Base-by-base conservation (phyloP, 1,140 invertebrate species). In the Pteromalus puparum region DNA sequence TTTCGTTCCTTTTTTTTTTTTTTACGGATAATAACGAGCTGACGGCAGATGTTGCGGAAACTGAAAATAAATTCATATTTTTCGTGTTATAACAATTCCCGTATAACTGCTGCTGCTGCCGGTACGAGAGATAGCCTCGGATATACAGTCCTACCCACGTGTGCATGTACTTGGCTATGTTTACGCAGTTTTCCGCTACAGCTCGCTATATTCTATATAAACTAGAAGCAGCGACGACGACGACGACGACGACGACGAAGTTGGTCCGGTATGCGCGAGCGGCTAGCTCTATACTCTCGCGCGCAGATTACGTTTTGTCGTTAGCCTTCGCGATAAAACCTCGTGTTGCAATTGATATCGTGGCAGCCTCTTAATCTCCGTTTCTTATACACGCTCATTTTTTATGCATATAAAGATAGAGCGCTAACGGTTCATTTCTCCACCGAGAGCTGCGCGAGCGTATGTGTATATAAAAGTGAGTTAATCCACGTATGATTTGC, bases 291-390 rank as follows among this genome's bases (percentile, higher is more conserved):
- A n/a, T 6, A 2, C 53, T 61, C 53, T 61, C 18, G 28, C 48
- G 18, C 73, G 46, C 65, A 80, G 78, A 84, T 84, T 84, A 84
- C 72, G 78, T 81, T 84, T 84, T 84, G 83, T 84, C 83, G 83
- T 84, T 84, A 84, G 78, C 83, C 78, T 80, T 84, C 83, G 77
- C 53, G 83, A 84, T 84, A 84, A 84, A 84, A 12, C 72, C 48
- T 53, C 83, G 34, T 84, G 76, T 84, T 81, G 83, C 83, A 84
- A 84, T 84, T 84, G 83, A 84, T 84, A 84, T 68, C 42, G 61
- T 21, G 48, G 74, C 65, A 75, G 61, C 83, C 83, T 81, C 83
- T 84, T 48, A 84, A 84, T 84, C 68, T 84, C 70, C 34, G 42
- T 15, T 65, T 83, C 61, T 77, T 65, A 68, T 68, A 24, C n/a